Base-by-base conservation (phyloP, 1,140 invertebrate species). In the Drosophila littoralis region DNA sequence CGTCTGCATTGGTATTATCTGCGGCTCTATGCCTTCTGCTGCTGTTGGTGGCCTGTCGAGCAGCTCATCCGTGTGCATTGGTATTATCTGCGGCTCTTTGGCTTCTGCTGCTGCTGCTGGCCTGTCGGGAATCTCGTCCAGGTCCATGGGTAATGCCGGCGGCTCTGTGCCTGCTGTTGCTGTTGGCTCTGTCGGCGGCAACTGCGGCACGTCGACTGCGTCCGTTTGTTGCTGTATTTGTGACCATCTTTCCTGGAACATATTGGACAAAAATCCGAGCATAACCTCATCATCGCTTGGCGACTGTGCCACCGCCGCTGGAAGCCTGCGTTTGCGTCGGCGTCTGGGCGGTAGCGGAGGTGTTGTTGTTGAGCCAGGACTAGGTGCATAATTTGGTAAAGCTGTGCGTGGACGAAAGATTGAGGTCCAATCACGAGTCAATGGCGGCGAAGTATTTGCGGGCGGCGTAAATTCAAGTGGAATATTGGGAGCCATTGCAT, bases 331-430 rank as follows among this genome's bases (percentile, higher is more conserved):
- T 28, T 3, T 5, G 22, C 22, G 22, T 5, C 22, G n/a, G 22
- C 17, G 6, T 13, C 48, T 40, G 33, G 0, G 15, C 1, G 7
- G 32, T 22, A 38, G 6, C 4, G 12, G 46, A 28, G 22, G 22
- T 28, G 22, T 28, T 28, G 22, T 28, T 28, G 22, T 28, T 28
- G 22, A 28, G 22, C 4, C 5, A 28, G 22, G 22, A 3, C 13
- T 22, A 1, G 0, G 6, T 8, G 13, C 4, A 33, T 83, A 83
- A 32, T 36, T 77, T 5, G 58, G 12, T 0, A 63, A 4, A 10
- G 13, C 2, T 1, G 51, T 12, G 0, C 81, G 81, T 12, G 73
- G 13, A 1, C 81, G 67, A 51, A 84, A 84, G 13, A 85, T 55
- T 0, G 10, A 48, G 3, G 4, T 0, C 81, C 81, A 84, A 7